Percentiles rank a stretch among this genome's conserved stretches.
Conservation (phyloP, 2,797 vertebrate genomes). For the Chaetodon trifasciatus region DNA sequence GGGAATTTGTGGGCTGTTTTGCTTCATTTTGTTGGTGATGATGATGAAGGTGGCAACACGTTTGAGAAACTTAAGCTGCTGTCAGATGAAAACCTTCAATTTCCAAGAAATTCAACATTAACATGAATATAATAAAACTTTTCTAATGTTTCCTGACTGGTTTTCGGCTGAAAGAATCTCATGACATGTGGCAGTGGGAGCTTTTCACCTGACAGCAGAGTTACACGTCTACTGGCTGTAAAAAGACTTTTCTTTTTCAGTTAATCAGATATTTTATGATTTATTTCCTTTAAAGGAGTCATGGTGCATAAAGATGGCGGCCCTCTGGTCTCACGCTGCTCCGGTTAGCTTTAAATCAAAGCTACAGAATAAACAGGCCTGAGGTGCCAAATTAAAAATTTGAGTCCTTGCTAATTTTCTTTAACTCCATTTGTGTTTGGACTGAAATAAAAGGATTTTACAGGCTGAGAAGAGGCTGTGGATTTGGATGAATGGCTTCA, state of each 20-base stretch:
- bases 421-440: background rate
- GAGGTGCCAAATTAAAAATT: background rate
- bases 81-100: slow-evolving; percentile 25
- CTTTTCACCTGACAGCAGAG: slow-evolving; percentile 31
- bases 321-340: background rate
- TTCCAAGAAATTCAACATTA: background rate
- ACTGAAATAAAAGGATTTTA: background rate
- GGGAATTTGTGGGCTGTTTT: slow-evolving; percentile 1
- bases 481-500: background rate
- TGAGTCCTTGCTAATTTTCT: background rate
- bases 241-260: background rate
- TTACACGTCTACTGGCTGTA: background rate
- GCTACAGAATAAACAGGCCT: background rate
- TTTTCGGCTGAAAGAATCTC: background rate
- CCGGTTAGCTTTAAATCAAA: background rate
- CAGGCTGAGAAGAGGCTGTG: background rate
- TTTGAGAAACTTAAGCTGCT: background rate
- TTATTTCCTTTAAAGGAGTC: background rate
- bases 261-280: background rate
- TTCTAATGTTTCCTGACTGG: fast-evolving
- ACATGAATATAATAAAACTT: background rate
- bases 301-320: slow-evolving; percentile 41
- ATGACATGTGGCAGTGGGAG: background rate
- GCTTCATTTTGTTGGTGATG: background rate
- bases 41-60: background rate